phyloP scores from a whole-genome alignment of 2,888 invertebrate species.

The Lacanobia wlatinum region DNA sequence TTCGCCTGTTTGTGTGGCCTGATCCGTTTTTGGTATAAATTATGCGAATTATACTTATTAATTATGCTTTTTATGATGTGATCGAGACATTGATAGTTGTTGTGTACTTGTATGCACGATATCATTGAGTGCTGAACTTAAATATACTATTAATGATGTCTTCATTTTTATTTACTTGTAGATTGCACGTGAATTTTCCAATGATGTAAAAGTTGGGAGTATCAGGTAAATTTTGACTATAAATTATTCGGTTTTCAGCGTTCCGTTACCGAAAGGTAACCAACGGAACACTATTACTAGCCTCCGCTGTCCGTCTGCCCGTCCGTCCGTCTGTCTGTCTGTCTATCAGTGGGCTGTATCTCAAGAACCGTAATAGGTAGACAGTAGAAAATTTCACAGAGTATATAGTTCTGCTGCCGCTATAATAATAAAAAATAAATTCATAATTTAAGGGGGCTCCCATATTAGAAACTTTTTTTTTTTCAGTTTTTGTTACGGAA shows the following conservation, averaged over 20 bases:
- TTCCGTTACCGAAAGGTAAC: no score
- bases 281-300: no score
- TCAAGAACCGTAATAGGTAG: no score
- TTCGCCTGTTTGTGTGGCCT: conserved; percentile 46
- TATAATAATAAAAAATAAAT: no score
- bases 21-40: conserved; percentile 58
- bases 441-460: no score
- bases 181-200: background rate
- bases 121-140: conserved; percentile 28
- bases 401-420: no score
- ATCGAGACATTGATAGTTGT: conserved; percentile 38
- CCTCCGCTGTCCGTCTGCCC: no score
- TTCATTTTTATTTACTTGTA: conserved; percentile 37
- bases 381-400: no score
- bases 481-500: no score
- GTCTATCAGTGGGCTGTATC: no score
- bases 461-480: no score
- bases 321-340: no score
- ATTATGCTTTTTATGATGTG: conserved; percentile 51
- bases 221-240: background rate
- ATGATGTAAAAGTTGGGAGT: background rate
- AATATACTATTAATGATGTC: conserved; percentile 43
- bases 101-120: conserved; percentile 27
- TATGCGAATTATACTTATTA: conserved; percentile 54
- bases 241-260: background rate